Base-by-base conservation (phyloP, 2,888 invertebrate species). In the Tortricodes alternella region DNA sequence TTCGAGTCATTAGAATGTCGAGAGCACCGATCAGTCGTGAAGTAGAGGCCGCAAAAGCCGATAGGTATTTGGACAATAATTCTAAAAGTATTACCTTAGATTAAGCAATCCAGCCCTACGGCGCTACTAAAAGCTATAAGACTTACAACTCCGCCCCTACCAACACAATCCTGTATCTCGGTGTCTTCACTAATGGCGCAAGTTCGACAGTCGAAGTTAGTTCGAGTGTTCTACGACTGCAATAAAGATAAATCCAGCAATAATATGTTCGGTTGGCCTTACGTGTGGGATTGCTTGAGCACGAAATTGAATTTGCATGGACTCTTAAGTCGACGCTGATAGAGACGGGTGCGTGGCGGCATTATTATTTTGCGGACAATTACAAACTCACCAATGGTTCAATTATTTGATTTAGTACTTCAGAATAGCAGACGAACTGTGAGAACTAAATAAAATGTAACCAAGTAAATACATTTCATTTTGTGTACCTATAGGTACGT, bases 221-320 rank as follows among this genome's bases (percentile, higher is more conserved):
- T 89, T 88, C 78, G 85, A 89, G 86, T 89, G 89, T 84, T 89
- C 85, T 85, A 88, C 85, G 80, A 83, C 83, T 80, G 88, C 89
- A 88, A 89, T 90, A 89, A 90, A 90, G 87, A 90, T 90, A 90
- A 90, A 89, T 90, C 90, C 89, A 85, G 85, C 87, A 87, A 90
- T 90, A 90, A 90, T 87, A 89, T 87, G 89, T 88, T 83, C 83
- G 80, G 84, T 80, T 84, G 83, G 86, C 86, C 88, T 89, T 87
- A 88, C 80, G 86, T 89, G 85, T 79, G 78, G 80, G 83, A 83
- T 87, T 79, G 83, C 79, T 82, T 82, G 86, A 87, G 84, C 83
- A 85, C 87, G 81, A 89, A 89, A 90, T 90, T 90, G 89, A 89
- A 90, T 90, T 88, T 90, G 86, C 90, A 89, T 89, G 88, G 85